A percentile compares a stretch with the other conserved stretches of the same genome.
phyloP scores from a whole-genome alignment of 2,113 vertebrate genomes.

The Rhineura floridana region DNA sequence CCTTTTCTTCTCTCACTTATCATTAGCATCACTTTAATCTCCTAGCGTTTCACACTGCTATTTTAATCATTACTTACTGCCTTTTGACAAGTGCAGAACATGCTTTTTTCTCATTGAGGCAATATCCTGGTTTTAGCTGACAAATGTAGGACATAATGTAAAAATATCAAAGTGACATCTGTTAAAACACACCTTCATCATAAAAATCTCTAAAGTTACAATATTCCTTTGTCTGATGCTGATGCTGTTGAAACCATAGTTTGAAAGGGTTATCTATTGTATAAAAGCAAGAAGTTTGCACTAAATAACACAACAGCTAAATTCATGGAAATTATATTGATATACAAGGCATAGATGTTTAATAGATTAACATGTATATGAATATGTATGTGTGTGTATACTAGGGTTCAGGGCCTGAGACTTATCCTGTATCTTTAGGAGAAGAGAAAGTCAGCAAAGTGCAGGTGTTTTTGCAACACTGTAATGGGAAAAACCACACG shows the following conservation, averaged over 20 bases:
- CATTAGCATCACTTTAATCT: slow-evolving; percentile 99
- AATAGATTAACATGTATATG: slow-evolving; percentile 31
- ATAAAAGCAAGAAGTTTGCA: slow-evolving; percentile 77
- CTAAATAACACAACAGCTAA: slow-evolving; percentile 77
- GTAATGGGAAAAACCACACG: too few species aligned
- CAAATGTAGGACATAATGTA: slow-evolving; percentile 99
- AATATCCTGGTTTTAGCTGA: slow-evolving; percentile 99
- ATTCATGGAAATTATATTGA: slow-evolving; percentile 58
- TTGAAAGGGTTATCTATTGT: slow-evolving; percentile 79
- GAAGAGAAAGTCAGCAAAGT: too few species aligned
- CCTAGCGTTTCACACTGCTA: slow-evolving; percentile 99
- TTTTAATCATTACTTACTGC: slow-evolving; percentile 99
- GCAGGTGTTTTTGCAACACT: too few species aligned
- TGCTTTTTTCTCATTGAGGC: slow-evolving; percentile 97
- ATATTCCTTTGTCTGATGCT: slow-evolving; percentile 86
- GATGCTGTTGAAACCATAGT: slow-evolving; percentile 79
- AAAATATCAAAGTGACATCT: slow-evolving; percentile 98
- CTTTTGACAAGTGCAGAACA: slow-evolving; percentile 99
- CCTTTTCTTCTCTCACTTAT: slow-evolving; percentile 99
- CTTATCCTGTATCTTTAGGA: too few species aligned
- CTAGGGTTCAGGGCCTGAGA: too few species aligned
- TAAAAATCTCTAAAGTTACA: slow-evolving; percentile 88
- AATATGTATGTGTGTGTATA: slow-evolving; percentile 7
- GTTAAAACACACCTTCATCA: slow-evolving; percentile 90
- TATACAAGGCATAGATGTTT: slow-evolving; percentile 47